Percentiles rank a stretch among this genome's conserved stretches.
These are phyloP conservation scores for Drosophila niveifrons DNA, from an alignment of 2,888 invertebrate species.

Conservation along the genomic window DNA sequence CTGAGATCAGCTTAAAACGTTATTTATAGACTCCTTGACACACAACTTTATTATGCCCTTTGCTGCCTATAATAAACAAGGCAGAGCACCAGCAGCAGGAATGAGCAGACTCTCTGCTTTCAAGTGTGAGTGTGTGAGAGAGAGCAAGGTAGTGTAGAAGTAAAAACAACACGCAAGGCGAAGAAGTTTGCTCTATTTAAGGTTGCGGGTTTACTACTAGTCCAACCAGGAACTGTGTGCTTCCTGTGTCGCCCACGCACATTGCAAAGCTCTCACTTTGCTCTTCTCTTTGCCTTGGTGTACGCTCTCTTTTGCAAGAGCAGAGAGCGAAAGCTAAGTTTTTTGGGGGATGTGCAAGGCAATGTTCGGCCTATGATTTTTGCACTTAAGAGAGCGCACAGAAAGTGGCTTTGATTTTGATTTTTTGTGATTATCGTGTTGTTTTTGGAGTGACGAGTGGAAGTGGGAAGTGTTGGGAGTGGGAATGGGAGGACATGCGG, in stretches of 20 bases:
- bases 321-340: conserved; percentile 30
- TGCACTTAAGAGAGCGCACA: conserved; percentile 72
- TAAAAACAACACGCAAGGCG: conserved; percentile 43
- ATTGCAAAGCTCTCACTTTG: conserved; percentile 23
- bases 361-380: conserved; percentile 57
- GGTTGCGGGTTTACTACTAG: conserved; percentile 78
- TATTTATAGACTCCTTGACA: conserved; percentile 19
- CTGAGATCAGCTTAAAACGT: conserved; percentile 11
- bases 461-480: conserved; percentile 8
- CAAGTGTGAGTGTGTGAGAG: conserved; percentile 20
- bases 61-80: conserved; percentile 36
- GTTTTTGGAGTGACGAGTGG: conserved; percentile 9
- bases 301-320: conserved; percentile 33
- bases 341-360: conserved; percentile 49
- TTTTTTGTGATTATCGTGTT: conserved; percentile 53
- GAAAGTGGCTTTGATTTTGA: conserved; percentile 75
- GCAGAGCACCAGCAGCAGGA: conserved; percentile 10
- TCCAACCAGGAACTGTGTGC: conserved; percentile 57
- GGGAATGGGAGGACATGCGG: conserved; percentile 43
- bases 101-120: no score
- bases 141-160: not conserved
- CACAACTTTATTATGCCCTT: conserved; percentile 29
- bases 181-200: conserved; percentile 62
- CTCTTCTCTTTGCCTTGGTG: not conserved
- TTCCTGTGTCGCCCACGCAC: conserved; percentile 67